Base-by-base conservation (phyloP, 1,140 invertebrate genomes). In the Proctacanthus coquilletti region DNA sequence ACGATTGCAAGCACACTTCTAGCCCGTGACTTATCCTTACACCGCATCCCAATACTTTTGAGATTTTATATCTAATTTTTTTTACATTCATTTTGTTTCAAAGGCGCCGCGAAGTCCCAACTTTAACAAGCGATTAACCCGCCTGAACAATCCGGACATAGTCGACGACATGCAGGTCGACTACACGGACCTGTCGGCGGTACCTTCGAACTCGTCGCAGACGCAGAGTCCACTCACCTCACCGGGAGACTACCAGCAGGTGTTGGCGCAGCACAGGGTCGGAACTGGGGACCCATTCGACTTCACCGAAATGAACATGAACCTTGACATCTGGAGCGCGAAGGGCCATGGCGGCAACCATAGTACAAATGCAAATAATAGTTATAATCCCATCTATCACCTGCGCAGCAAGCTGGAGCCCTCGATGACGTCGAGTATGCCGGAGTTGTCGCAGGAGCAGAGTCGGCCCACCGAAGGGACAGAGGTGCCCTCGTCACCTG, bases 111-210 rank as follows among this genome's bases (percentile, higher is more conserved):
- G n/a, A n/a, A n/a, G n/a, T n/a, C n/a, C n/a, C n/a, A n/a, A n/a
- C n/a, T n/a, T n/a, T n/a, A n/a, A n/a, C n/a, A n/a, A n/a, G n/a
- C n/a, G n/a, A n/a, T n/a, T n/a, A n/a, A n/a, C n/a, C n/a, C n/a
- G n/a, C n/a, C n/a, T n/a, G n/a, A n/a, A n/a, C n/a, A n/a, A n/a
- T n/a, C n/a, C n/a, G n/a, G n/a, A n/a, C n/a, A n/a, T 33, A 53
- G 53, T 36, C 53, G 56, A n/a, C 55, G 53, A 27, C 52, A 58
- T 34, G 53, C 55, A 37, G 10, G 58, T 58, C 42, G 55, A 58
- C 29, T 51, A 49, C 23, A 52, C 55, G n/a, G 55, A 58, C 35
- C 54, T 5, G 51, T 45, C 1, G 50, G 50, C 0, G 42, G 42
- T 0, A 27, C 45, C 48, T 18, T 52, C 51, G 11, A 49, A 45